Base-by-base conservation (phyloP, 2,797 vertebrate species). In the Cyclura pinguis region DNA sequence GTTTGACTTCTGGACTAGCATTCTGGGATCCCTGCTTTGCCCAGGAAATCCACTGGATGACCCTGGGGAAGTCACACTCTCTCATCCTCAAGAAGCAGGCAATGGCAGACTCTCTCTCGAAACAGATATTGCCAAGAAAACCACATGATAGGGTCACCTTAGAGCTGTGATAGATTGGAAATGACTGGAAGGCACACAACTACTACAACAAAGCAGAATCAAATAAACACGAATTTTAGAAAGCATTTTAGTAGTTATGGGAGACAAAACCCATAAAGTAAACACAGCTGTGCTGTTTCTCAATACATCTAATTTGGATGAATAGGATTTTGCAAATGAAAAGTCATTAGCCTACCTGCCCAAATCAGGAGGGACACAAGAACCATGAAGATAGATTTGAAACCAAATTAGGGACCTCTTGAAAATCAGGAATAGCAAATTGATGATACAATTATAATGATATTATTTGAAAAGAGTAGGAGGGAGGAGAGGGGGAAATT, bases 261-360 rank as follows among this genome's bases (percentile, higher is more conserved):
- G 16, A 55, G 85, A 47, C 13, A 74, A 80, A 85, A 62, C 64
- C 86, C 57, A 86, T 67, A 59, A 10, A 72, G 59, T 72, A 42
- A 16, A 55, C 13, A 42, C 88, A 92, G 85, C 88, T 84, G 85
- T 38, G 64, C 29, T 55, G 32, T 89, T 84, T 84, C 91, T 77
- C 4, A 38, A 80, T 84, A 38, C 72, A 69, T 84, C 77, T 90
- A 92, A 92, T 92, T 89, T 84, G 88, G 74, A 92, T 87, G 74
- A 89, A 89, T 77, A 59, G 80, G 80, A 73, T 67, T 89, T 38
- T 84, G 88, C 72, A 89, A 92, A 92, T 89, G 91, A 92, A 89
- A 89, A 89, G 85, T 84, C 91, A 89, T 92, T 92, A 92, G 91
- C 74, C 67, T 84, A 87, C 88, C 91, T 87, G 80, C 85, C 88